Evolutionary conservation across 1,140 invertebrate species (phyloP), one percentile per base, ranked within the genome.

Genomic region (Melipona quadrifasciata): DNA sequence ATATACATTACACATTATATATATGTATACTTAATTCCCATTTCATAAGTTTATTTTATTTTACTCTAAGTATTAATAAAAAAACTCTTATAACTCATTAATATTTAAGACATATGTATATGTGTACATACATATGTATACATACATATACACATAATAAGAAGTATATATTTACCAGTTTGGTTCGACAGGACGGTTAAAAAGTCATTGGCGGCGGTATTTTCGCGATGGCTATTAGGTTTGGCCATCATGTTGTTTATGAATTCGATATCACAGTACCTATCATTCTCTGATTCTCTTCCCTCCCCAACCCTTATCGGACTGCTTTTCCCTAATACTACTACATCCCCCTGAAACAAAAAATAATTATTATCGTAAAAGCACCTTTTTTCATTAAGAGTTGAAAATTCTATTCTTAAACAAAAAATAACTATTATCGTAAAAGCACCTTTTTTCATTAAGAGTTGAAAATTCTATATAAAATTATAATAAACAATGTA

Each of bases 221-320:
- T 94, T 94, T 94, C 92, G 93, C 91, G 93, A 93, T 95, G 94
- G 94, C 93, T 94, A 93, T 92, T 95, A 94, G 92, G 92, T 94
- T 93, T 92, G 94, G 93, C 94, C 93, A 94, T 94, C 94, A 91
- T 94, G 93, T 92, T 95, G 93, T 95, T 95, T 94, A 94, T 94
- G 92, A 92, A 95, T 94, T 95, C 91, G 93, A 95, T 95, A 95
- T 95, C 94, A 95, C 94, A 95, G 94, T 94, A 95, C 93, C 94
- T 94, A 94, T 92, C 93, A 93, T 93, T 92, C 92, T 95, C 94
- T 94, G 93, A 93, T 95, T 93, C 91, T 90, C 92, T 92, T 92
- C 93, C 93, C 92, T 95, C 93, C 93, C 92, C 93, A 93, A 94
- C 92, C 94, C 94, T 93, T 94, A 91, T 93, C 94, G 95, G 93